Conservation (phyloP, 2,113 vertebrate species). For the Ivindomyrus marchei region DNA sequence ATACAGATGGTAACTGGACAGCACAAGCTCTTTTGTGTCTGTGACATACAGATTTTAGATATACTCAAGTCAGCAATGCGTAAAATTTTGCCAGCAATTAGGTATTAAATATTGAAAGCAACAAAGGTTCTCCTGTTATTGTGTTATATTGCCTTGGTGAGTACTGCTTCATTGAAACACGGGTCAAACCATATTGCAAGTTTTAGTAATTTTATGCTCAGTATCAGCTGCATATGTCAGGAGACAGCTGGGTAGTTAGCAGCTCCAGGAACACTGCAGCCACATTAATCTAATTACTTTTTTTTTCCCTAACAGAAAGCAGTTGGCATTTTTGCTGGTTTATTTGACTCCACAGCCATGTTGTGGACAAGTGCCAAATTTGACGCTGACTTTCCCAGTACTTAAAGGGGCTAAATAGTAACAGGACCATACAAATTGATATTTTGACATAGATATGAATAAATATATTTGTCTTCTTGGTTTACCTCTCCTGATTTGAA, state of each 20-base stretch:
- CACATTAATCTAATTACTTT: not conserved
- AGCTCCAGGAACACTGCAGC: not conserved
- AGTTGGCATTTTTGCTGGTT: not conserved
- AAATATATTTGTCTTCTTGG: not conserved
- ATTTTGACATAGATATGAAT: not conserved
- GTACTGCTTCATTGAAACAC: not conserved
- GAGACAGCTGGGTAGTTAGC: not conserved
- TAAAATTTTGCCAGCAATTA: not conserved
- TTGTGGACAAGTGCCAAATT: not conserved
- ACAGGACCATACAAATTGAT: not conserved
- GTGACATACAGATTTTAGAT: not conserved
- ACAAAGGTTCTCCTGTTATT: not conserved
- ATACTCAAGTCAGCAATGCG: not conserved
- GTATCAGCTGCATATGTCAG: not conserved
- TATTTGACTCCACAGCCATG: not conserved
- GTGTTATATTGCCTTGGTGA: not conserved
- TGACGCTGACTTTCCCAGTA: not conserved
- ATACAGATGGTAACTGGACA: not conserved
- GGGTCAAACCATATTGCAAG: not conserved
- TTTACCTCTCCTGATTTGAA: not conserved
- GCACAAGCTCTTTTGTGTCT: not conserved
- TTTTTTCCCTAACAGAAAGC: not conserved
- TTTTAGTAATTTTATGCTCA: not conserved
- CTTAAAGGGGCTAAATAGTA: not conserved
- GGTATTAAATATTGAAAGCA: not conserved